These are phyloP conservation scores for Agrypnia vestita DNA, from an alignment of 1,140 invertebrate genomes.

Conservation along the genomic window DNA sequence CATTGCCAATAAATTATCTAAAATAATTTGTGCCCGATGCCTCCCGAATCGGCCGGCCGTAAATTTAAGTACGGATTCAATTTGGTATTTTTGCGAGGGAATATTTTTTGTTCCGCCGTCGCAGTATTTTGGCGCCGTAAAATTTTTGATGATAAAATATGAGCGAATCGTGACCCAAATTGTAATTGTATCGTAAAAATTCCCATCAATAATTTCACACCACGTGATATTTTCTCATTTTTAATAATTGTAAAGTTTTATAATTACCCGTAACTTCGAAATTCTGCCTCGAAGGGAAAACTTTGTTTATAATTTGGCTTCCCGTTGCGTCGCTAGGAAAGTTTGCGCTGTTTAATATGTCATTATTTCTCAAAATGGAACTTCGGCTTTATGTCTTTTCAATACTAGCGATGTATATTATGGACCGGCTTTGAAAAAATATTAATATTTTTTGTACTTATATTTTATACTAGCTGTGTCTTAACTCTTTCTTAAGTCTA, in stretches of 20 bases:
- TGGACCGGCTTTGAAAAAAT: no score
- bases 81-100: not conserved
- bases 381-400: no score
- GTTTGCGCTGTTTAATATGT: not conserved
- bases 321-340: not conserved
- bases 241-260: not conserved
- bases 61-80: constrained; percentile 2
- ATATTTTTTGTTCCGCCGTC: not conserved
- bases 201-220: not conserved
- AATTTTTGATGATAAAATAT: constrained; percentile 10
- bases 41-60: not conserved
- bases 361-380: not conserved
- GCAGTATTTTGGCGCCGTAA: not conserved
- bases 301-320: not conserved
- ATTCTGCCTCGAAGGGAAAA: not conserved
- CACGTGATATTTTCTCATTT: not conserved
- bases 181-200: constrained; percentile 15
- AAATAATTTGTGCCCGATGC: not conserved
- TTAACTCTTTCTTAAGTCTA: no score
- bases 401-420: no score
- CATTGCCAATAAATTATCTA: not conserved
- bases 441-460: no score
- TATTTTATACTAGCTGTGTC: no score
- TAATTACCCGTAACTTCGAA: not conserved
- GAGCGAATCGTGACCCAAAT: constrained; percentile 9